Evolutionary conservation across 1,140 invertebrate genomes (phyloP).

Genomic region (Glossosoma conforme): DNA sequence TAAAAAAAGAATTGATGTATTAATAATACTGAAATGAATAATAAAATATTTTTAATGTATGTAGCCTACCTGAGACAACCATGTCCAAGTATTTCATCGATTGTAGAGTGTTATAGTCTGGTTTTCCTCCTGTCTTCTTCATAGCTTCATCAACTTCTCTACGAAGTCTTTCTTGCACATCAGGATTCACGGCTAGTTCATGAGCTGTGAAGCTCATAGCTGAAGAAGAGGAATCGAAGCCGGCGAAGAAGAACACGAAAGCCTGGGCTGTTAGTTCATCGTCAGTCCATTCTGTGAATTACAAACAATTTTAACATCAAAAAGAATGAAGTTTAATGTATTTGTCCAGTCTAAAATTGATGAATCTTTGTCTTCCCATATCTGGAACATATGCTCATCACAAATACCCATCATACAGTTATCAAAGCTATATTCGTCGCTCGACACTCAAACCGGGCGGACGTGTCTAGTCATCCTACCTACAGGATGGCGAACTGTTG

Average conservation of each 20-base stretch:
- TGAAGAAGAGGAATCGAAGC: constrained; percentile 57
- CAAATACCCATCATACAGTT: no score
- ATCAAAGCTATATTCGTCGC: no score
- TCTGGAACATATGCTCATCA: no score
- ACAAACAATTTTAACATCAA: background rate
- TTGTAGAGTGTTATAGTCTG: constrained; percentile 44
- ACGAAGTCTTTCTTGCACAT: constrained; percentile 53
- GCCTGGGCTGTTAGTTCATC: constrained; percentile 46
- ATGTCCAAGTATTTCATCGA: constrained; percentile 49
- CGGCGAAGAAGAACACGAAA: constrained; percentile 55
- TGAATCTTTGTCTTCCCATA: no score
- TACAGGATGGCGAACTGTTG: no score
- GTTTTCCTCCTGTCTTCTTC: constrained; percentile 36
- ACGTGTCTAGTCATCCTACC: no score
- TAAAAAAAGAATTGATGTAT: no score
- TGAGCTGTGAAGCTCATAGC: constrained; percentile 51
- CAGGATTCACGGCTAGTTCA: constrained; percentile 52
- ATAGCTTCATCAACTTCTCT: constrained; percentile 52
- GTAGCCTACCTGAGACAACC: constrained; percentile 31
- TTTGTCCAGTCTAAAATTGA: no score
- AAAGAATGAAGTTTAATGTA: no score
- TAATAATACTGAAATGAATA: no score
- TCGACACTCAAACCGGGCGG: no score
- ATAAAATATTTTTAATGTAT: no score
- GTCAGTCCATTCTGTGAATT: constrained; percentile 18